Conservation (phyloP, 2,797 vertebrate species). For the Carcharodon carcharias region DNA sequence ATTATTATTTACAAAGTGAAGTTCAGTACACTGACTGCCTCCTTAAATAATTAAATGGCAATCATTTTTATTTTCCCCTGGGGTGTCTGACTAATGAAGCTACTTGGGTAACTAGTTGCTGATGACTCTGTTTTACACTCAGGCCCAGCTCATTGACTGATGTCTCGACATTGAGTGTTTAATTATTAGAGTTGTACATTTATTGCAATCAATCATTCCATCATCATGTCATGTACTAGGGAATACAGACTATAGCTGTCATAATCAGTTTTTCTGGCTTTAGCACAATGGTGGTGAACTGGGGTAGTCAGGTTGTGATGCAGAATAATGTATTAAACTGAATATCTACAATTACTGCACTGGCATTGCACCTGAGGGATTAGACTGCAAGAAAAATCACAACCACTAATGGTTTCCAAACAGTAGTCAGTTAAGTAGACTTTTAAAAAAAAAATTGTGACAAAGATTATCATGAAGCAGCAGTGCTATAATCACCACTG, state of each 20-base stretch:
- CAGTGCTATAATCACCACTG: neutral
- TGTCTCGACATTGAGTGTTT: neutral
- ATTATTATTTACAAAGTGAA: conserved; percentile 30
- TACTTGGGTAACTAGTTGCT: conserved; percentile 3
- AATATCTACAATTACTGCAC: neutral
- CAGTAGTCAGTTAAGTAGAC: neutral
- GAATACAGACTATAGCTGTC: neutral
- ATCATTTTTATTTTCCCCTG: conserved; percentile 22
- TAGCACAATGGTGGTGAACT: neutral
- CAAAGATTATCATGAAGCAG: neutral
- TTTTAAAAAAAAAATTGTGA: neutral
- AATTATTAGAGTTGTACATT: neutral
- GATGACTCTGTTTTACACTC: conserved; percentile 16
- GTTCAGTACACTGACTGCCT: neutral
- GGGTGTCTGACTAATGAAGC: neutral
- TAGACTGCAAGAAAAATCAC: neutral
- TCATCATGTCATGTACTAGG: neutral
- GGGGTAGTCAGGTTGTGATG: neutral
- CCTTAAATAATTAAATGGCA: conserved; percentile 25
- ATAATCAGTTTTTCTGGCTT: neutral
- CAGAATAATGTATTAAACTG: neutral
- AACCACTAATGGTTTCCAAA: neutral
- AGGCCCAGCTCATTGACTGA: conserved; percentile 21
- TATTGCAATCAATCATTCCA: conserved; percentile 26
- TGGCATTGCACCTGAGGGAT: neutral